A percentile compares a stretch with the other conserved stretches of the same genome.
These are phyloP conservation scores for Halcyon chelicuti DNA, from an alignment of 2,797 vertebrate genomes.

Conservation along the genomic window DNA sequence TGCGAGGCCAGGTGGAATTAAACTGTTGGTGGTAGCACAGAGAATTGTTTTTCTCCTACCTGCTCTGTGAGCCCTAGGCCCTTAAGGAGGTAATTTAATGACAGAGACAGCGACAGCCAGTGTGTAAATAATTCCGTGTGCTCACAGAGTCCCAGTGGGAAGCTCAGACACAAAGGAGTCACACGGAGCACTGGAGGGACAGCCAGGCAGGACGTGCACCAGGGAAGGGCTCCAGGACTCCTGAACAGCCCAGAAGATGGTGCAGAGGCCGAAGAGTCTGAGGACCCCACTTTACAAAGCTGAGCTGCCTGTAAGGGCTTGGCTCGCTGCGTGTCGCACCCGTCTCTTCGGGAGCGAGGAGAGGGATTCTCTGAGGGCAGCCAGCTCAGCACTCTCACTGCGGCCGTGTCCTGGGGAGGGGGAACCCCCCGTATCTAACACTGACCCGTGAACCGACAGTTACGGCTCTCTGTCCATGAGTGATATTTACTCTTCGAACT, in stretches of 20 bases:
- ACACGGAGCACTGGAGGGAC: neutral
- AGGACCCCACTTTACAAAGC: neutral
- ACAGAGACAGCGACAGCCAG: neutral
- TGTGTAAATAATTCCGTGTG: neutral
- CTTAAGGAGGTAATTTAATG: neutral
- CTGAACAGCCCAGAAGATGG: neutral
- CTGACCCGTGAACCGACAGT: neutral
- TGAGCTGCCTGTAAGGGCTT: neutral
- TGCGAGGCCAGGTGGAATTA: neutral
- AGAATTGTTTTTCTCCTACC: neutral
- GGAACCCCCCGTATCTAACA: neutral
- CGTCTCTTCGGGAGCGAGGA: neutral
- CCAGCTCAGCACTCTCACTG: neutral
- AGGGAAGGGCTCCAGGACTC: neutral
- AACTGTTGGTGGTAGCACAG: rapidly evolving
- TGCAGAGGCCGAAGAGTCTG: neutral
- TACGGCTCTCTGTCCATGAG: neutral
- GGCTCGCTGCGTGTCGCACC: neutral
- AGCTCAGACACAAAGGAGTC: neutral
- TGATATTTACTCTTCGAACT: neutral
- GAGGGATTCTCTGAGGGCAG: neutral
- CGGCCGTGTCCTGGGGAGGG: neutral
- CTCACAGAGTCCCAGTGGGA: neutral
- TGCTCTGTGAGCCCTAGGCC: neutral
- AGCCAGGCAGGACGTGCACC: rapidly evolving